Evolutionary conservation across 1,140 invertebrate species (phyloP), one percentile per base, ranked within the genome.

Genomic region (Hyphantria cunea): DNA sequence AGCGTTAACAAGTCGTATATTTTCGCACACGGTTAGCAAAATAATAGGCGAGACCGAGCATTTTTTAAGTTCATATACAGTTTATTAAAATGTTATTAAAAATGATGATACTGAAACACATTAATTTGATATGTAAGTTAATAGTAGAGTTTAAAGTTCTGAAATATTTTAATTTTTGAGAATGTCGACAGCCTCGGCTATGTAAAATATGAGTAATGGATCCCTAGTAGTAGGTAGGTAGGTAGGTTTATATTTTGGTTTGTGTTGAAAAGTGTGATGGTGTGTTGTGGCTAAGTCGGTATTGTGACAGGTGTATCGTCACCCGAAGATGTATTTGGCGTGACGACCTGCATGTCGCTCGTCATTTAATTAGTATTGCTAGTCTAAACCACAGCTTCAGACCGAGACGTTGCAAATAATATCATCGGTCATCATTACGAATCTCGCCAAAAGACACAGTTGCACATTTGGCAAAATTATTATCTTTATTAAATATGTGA

Each of bases 351-450:
- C 59, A 68, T 62, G 56, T 52, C 64, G 44, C 54, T 66, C 66
- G 60, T 52, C 68, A 32, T 66, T 74, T 74, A 71, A 74, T 74
- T 66, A 71, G 58, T 56, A 64, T 63, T 25, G 41, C 56, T 58
- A 49, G 54, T 64, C 58, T 48, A 64, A 50, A 63, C 60, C 53
- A 12, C 49, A 49, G 41, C 50, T 50, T 49, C 51, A 42, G 45
- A 64, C 62, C 51, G 68, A 63, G 56, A 68, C 50, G 53, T 39
- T 25, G 32, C 55, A 33, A 47, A 63, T 73, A 61, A 69, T 69
- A 66, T 69, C 63, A 68, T 72, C 60, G 54, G 50, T 69, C 63
- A 64, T 66, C 63, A 66, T 66, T 66, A 68, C 25, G 14, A 56
- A 44, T 64, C 45, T 37, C 32, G 58, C 53, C 37, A 64, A 59